phyloP scores from a whole-genome alignment of 2,888 invertebrate species.

The Netelia melanura region DNA sequence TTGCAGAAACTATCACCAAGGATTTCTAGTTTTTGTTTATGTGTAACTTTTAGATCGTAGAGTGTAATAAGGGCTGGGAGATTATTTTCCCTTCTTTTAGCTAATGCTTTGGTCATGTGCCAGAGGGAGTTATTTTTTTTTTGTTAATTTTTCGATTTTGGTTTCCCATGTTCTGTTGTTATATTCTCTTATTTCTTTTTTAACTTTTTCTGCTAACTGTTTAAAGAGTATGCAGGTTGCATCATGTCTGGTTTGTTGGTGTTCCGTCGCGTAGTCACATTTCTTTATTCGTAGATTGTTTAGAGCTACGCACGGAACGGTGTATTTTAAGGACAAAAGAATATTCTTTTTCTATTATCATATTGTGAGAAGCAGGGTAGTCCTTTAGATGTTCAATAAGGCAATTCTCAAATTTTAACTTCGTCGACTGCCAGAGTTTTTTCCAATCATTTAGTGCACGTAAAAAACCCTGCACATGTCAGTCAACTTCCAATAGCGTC shows the following conservation, averaged over 20 bases:
- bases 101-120: slow-evolving; percentile 60
- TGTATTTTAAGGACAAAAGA: no score
- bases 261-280: no score
- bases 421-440: no score
- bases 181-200: neutral
- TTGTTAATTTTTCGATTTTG: slow-evolving; percentile 59
- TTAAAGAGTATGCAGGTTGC: neutral
- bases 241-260: neutral
- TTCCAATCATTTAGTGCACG: no score
- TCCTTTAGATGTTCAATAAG: no score
- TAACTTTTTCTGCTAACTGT: neutral
- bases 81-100: slow-evolving; percentile 28
- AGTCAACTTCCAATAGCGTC: no score
- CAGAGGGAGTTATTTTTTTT: slow-evolving; percentile 47
- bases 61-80: slow-evolving; percentile 54
- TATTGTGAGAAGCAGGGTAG: no score
- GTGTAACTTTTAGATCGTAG: slow-evolving; percentile 25
- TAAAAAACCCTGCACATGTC: no score
- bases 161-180: slow-evolving; percentile 52
- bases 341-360: no score
- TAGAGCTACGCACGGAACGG: no score
- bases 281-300: no score
- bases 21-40: slow-evolving; percentile 55
- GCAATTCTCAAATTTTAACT: no score
- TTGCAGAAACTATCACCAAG: slow-evolving; percentile 61